phyloP scores from a whole-genome alignment of 1,140 invertebrate genomes.

The Trialeurodes vaporariorum region DNA sequence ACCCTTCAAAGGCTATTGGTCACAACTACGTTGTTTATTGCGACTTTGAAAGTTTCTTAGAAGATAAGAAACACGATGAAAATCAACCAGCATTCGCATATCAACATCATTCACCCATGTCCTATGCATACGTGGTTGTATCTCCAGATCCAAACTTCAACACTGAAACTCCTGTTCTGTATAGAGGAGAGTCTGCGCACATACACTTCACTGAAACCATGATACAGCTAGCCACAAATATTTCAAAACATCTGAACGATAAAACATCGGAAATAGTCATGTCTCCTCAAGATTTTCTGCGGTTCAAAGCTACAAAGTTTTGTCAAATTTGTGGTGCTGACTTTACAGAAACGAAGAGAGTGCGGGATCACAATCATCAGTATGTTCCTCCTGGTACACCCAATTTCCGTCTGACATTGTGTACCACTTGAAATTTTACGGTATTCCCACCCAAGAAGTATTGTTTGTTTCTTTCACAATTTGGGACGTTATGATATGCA shows the following conservation, averaged over 20 bases:
- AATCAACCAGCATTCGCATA: background rate
- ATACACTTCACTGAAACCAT: background rate
- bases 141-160: background rate
- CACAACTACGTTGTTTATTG: background rate
- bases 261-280: background rate
- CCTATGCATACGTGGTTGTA: background rate
- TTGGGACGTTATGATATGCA: too few relatives aligned
- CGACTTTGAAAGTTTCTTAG: background rate
- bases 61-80: background rate
- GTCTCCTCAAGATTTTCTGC: background rate
- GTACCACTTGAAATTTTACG: background rate
- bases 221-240: background rate
- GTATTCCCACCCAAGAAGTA: too few relatives aligned
- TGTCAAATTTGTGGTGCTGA: background rate
- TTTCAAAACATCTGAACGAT: background rate
- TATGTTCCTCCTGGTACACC: background rate
- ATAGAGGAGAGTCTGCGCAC: background rate
- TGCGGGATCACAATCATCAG: slow-evolving; percentile 1
- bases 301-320: background rate
- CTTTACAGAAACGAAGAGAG: background rate
- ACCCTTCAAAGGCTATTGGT: background rate
- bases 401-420: background rate
- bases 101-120: background rate
- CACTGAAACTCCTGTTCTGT: background rate
- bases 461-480: too few relatives aligned